These are phyloP conservation scores for Chroicocephalus ridibundus DNA, from an alignment of 2,113 vertebrate species.

Conservation along the genomic window DNA sequence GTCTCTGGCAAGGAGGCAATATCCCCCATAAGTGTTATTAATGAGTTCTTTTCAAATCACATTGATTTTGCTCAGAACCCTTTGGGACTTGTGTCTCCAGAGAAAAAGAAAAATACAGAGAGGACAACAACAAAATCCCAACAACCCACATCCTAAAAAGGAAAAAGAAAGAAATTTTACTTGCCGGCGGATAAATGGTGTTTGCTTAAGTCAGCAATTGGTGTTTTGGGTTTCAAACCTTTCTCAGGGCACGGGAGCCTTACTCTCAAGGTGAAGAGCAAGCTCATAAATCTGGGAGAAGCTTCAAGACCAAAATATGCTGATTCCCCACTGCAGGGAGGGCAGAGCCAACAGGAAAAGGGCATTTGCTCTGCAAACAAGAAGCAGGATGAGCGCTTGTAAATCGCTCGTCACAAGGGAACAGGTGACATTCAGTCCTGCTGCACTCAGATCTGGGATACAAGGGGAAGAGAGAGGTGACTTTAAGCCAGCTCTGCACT, in stretches of 20 bases:
- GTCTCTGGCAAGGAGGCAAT: background rate
- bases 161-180: background rate
- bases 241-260: background rate
- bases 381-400: conserved; percentile 12
- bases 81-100: background rate
- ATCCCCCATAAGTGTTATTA: background rate
- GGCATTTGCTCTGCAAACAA: conserved; percentile 56
- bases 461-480: background rate
- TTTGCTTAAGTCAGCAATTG: conserved; percentile 43
- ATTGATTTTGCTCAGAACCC: background rate
- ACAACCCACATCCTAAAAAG: background rate
- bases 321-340: conserved; percentile 31
- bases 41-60: background rate
- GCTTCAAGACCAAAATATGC: conserved; percentile 54
- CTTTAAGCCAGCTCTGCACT: background rate
- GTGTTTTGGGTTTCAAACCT: conserved; percentile 50
- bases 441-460: background rate
- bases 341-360: conserved; percentile 48
- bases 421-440: conserved; percentile 56
- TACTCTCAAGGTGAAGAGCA: conserved; percentile 52
- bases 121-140: background rate
- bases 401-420: conserved; percentile 30
- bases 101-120: background rate
- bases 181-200: conserved; percentile 15
- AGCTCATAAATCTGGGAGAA: conserved; percentile 62